Percentiles rank a stretch among this genome's conserved stretches.
Conservation (phyloP, 1,140 invertebrate species). For the Pararge aegeria region DNA sequence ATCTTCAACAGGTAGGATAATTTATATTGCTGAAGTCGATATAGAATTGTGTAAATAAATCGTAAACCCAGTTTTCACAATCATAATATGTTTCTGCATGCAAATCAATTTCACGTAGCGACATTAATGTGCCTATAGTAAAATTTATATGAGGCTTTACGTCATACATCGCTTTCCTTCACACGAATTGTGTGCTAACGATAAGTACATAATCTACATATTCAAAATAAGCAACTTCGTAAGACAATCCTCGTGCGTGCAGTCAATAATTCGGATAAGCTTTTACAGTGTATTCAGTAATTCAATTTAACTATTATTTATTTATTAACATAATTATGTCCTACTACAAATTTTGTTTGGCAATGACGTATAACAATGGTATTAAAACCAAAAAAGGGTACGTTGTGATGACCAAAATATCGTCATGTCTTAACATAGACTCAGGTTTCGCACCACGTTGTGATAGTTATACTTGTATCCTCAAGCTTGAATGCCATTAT, state of each 20-base stretch:
- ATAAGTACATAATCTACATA: constrained; percentile 36
- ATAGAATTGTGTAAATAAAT: constrained; percentile 76
- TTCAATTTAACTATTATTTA: background rate
- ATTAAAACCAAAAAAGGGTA: too few relatives aligned
- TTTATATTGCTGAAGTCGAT: constrained; percentile 66
- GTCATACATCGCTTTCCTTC: constrained; percentile 66
- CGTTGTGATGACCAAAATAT: background rate
- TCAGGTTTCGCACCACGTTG: too few relatives aligned
- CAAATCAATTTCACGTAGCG: constrained; percentile 79
- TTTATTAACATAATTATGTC: too few relatives aligned
- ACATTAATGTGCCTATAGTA: constrained; percentile 78
- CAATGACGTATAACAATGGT: too few relatives aligned
- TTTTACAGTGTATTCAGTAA: background rate
- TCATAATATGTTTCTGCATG: constrained; percentile 78
- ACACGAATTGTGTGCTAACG: constrained; percentile 52
- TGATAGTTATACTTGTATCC: too few relatives aligned
- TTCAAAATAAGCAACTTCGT: background rate
- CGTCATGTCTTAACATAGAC: too few relatives aligned
- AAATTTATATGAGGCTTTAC: constrained; percentile 78
- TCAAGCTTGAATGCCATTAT: too few relatives aligned
- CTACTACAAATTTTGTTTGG: too few relatives aligned
- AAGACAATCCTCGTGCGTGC: too few relatives aligned
- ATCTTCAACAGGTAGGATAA: constrained; percentile 53
- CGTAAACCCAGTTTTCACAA: constrained; percentile 79
- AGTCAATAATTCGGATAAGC: background rate